Conservation (phyloP, 2,113 vertebrate species). For the Rhinoptilus africanus region DNA sequence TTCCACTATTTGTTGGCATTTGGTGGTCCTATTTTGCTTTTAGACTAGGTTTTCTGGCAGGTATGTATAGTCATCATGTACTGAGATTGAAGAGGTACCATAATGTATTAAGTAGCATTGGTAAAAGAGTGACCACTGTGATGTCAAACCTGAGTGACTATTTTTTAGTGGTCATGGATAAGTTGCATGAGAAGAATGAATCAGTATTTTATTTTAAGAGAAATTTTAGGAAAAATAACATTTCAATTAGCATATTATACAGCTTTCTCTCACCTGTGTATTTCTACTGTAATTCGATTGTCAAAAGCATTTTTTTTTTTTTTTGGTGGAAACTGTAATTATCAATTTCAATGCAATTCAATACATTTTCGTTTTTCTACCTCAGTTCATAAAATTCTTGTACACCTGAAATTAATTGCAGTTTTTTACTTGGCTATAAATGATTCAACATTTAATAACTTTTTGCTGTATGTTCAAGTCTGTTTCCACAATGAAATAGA, state of each 20-base stretch:
- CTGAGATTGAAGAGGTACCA: not conserved
- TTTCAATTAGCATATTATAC: not conserved
- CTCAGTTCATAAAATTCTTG: not conserved
- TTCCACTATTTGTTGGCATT: not conserved
- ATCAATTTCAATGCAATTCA: not conserved
- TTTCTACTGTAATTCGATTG: not conserved
- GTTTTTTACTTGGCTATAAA: not conserved
- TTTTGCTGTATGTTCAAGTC: not conserved
- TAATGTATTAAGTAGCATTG: not conserved
- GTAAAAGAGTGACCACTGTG: not conserved
- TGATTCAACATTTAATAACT: not conserved
- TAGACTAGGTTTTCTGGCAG: not conserved
- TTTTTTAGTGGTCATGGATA: not conserved
- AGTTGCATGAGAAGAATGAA: not conserved
- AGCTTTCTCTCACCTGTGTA: not conserved
- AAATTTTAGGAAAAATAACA: not conserved
- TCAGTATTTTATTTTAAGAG: not conserved
- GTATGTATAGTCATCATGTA: not conserved
- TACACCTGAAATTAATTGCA: not conserved
- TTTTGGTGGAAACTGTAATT: not conserved
- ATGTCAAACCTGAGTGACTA: not conserved
- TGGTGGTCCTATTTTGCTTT: not conserved
- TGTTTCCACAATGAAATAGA: not conserved
- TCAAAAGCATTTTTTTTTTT: not conserved
- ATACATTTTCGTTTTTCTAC: not conserved